Percentiles rank a stretch among this genome's conserved stretches.
phyloP scores from a whole-genome alignment of 2,888 invertebrate species.

The Cheilosia soror region DNA sequence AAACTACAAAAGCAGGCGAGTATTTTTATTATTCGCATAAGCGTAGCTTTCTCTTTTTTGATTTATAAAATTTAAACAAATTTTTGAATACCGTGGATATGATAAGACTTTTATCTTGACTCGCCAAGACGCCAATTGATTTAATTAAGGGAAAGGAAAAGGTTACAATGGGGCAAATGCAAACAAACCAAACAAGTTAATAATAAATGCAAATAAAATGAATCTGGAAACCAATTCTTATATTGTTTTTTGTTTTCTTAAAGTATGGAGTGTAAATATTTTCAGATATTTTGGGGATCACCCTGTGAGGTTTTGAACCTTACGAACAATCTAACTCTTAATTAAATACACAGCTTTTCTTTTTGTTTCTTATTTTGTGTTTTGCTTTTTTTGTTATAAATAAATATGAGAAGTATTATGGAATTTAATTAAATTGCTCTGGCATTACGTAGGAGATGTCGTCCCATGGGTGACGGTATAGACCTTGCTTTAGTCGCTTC shows the following conservation, averaged over 20 bases:
- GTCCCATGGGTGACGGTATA: slow-evolving; percentile 99
- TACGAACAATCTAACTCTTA: slow-evolving; percentile 55
- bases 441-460: slow-evolving; percentile 89
- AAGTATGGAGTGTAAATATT: slow-evolving; percentile 72
- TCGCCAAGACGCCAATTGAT: background rate
- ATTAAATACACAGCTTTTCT: slow-evolving; percentile 65
- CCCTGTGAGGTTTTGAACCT: slow-evolving; percentile 48
- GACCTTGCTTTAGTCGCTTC: slow-evolving; percentile 98
- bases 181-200: slow-evolving; percentile 17
- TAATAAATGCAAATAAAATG: slow-evolving; percentile 66
- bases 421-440: slow-evolving; percentile 82
- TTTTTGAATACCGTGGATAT: slow-evolving; percentile 17
- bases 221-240: slow-evolving; percentile 62
- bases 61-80: background rate
- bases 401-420: slow-evolving; percentile 62
- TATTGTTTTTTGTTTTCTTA: slow-evolving; percentile 50
- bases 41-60: slow-evolving; percentile 4
- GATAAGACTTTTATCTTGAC: background rate
- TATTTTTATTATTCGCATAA: slow-evolving; percentile 1
- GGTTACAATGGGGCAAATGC: background rate
- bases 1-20: slow-evolving; percentile 36
- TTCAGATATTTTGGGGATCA: slow-evolving; percentile 49
- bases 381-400: slow-evolving; percentile 58
- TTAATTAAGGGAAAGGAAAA: background rate
- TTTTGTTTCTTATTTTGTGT: slow-evolving; percentile 23